Base-by-base conservation (phyloP, 2,113 vertebrate species). In the Rattus rattus region DNA sequence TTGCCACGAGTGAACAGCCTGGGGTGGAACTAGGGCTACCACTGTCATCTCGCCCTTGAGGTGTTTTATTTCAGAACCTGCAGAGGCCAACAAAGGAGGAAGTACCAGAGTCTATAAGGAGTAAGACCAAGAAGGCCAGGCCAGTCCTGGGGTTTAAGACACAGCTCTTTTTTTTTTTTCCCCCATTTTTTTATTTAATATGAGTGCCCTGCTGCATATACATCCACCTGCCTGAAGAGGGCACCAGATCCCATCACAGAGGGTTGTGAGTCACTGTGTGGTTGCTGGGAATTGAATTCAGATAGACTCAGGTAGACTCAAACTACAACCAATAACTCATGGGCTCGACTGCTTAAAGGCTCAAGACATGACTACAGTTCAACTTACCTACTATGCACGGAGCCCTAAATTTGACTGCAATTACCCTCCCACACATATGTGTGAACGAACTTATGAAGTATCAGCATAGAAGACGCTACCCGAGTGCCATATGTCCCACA, bases 391-490 rank as follows among this genome's bases (percentile, higher is more conserved):
- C 26, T 7, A 43, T 52, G 47, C 2, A 1, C 3, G 8, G 30
- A 26, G 33, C 10, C 33, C 54, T 43, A 20, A 36, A 39, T 47
- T 73, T 80, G 69, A 65, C 9, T 19, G 13, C 47, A 59, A 13
- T 24, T 26, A 81, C n/a, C 26, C 8, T 33, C 39, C 4, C 7
- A 52, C 43, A 75, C 17, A 33, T 17, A 30, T 12, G 67, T 61
- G 59, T 11, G 24, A 2, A 30, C 39, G 24, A 2, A 30, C 39
- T 43, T 24, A 76, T 30, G 30, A 90, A 65, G 69, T 36, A 33
- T 47, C 56, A 54, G 56, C 28, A 30, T 3, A 61, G 39, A 22
- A 47, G 8, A 33, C 1, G 0, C 10, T 11, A 36, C 0, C 19
- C 1, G 6, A 0, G 1, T 2, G 91, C 63, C 11, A 69, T 26